Percentiles rank a stretch among this genome's conserved stretches.
These are phyloP conservation scores for Myotis pilosus DNA, from an alignment of 2,797 vertebrate species.

Conservation along the genomic window DNA sequence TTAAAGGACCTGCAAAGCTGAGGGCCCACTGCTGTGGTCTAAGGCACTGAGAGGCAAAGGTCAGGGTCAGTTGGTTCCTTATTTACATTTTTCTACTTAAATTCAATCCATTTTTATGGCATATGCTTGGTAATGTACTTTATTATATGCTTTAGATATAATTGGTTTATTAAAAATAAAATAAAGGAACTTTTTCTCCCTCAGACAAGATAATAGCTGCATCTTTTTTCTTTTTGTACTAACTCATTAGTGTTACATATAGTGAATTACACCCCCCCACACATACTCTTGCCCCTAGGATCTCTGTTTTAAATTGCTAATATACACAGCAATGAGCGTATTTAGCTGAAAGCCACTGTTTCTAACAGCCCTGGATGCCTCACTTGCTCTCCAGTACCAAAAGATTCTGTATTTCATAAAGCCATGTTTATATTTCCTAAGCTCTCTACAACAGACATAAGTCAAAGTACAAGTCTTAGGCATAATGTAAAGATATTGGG, in stretches of 20 bases:
- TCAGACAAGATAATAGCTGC: neutral
- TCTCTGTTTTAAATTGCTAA: neutral
- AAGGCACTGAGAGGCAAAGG: neutral
- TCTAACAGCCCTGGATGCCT: neutral
- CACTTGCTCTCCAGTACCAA: neutral
- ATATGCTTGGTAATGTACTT: constrained; percentile 36
- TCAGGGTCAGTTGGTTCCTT: neutral
- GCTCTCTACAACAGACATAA: neutral
- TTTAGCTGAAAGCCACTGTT: neutral
- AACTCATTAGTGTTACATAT: neutral
- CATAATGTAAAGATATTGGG: neutral
- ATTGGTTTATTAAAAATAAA: neutral
- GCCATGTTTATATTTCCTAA: neutral
- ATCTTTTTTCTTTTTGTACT: neutral
- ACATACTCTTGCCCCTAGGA: neutral
- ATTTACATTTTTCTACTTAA: neutral
- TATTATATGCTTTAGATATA: neutral
- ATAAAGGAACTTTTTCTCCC: neutral
- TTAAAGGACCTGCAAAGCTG: neutral
- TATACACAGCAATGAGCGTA: neutral
- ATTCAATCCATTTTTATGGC: neutral
- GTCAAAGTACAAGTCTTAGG: neutral
- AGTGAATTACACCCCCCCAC: too few species aligned
- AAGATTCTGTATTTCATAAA: neutral
- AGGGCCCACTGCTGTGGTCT: neutral